Percentiles rank a stretch among this genome's conserved stretches.
Evolutionary conservation across 2,113 vertebrate genomes (phyloP).

Genomic region (Elephas maximus): DNA sequence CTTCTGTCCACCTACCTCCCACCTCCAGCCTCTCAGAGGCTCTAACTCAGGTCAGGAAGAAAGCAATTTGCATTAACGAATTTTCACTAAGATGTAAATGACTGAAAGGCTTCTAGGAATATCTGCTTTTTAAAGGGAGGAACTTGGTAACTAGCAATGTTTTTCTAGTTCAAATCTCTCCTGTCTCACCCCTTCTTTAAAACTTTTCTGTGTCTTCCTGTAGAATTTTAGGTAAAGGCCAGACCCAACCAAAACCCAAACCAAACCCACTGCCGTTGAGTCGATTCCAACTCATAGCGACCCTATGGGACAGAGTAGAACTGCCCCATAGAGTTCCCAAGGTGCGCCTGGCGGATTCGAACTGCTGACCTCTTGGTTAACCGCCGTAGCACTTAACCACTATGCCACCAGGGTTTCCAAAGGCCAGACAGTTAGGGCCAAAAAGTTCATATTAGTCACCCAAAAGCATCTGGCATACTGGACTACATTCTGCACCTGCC

Average conservation of each 20-base stretch:
- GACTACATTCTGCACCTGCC: background rate
- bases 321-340: too few relatives aligned
- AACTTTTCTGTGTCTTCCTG: background rate
- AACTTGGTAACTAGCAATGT: background rate
- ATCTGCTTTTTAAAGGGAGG: slow-evolving; percentile 4
- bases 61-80: background rate
- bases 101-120: background rate
- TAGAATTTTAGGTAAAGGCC: slow-evolving; percentile 32
- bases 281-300: too few relatives aligned
- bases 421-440: background rate
- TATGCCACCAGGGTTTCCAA: background rate
- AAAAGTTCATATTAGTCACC: slow-evolving; percentile 19
- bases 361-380: too few relatives aligned
- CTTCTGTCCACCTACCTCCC: background rate
- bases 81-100: slow-evolving; percentile 8
- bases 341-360: too few relatives aligned
- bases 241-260: too few relatives aligned
- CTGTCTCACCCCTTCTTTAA: background rate
- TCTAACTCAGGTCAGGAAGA: background rate
- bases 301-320: too few relatives aligned
- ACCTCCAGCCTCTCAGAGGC: background rate
- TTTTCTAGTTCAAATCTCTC: background rate
- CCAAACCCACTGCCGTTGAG: too few relatives aligned
- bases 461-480: background rate
- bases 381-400: too few relatives aligned